Evolutionary conservation across 2,113 vertebrate species (phyloP), one percentile per base, ranked within the genome.

Genomic region (Podilymbus podiceps): DNA sequence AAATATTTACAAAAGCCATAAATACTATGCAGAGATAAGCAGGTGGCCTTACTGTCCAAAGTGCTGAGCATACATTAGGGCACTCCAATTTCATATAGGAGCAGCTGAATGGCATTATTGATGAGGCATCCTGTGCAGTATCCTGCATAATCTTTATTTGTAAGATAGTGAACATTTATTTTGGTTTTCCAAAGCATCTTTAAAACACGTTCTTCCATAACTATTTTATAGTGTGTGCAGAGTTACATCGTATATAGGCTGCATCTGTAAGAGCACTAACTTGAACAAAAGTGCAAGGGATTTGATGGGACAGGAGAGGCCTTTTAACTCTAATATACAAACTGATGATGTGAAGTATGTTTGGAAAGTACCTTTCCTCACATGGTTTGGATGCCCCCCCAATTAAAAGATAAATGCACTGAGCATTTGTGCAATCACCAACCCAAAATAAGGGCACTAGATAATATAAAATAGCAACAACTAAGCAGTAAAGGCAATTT

Each of bases 401-500:
- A 50, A 21, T 42, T 33, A 40, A 89, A 68, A 90, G 25, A 84
- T 15, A 91, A 71, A 74, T 15, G 14, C 18, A 28, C 3, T 15
- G 15, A 79, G 20, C 8, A 38, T 46, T 46, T 90, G 59, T 15
- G 15, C 25, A 86, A 86, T 30, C 93, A 69, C 15, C 8, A 11
- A 52, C 46, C 38, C 69, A 88, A 95, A 93, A 24, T 59, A 75
- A 46, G 47, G 27, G 27, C 19, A 63, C 4, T 59, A 59, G 6
- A n/a, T 24, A 86, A 46, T 31, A 84, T 5, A 49, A 62, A 90
- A 76, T 92, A 97, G 94, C 90, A 96, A 93, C 94, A 96, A 96
- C 69, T 52, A 67, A 95, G 81, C 75, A 91, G 93, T 96, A 97
- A 98, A 96, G 79, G 88, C 82, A 97, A 96, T 89, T 97, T 97